phyloP scores from a whole-genome alignment of 2,888 invertebrate genomes.

The Mimumesa dahlbomi region DNA sequence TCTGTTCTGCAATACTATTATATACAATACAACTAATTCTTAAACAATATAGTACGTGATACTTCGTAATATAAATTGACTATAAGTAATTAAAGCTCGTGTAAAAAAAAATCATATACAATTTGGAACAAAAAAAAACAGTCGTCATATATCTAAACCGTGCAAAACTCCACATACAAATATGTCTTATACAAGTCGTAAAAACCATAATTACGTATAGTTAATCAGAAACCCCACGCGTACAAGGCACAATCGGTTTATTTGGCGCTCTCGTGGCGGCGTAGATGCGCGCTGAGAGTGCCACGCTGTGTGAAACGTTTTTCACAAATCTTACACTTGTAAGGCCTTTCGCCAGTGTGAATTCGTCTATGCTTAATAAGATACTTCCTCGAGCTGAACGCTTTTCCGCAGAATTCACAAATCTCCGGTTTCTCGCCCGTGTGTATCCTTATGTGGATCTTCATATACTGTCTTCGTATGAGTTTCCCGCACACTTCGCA shows the following conservation, averaged over 20 bases:
- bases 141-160: too few species aligned
- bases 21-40: not conserved
- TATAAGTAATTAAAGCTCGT: too few species aligned
- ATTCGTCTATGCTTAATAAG: slow-evolving; percentile 67
- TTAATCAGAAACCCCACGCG: too few species aligned
- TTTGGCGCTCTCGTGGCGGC: slow-evolving; percentile 50
- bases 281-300: slow-evolving; percentile 74
- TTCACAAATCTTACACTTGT: slow-evolving; percentile 74
- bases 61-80: too few species aligned
- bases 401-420: slow-evolving; percentile 73
- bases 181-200: not conserved
- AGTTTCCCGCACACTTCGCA: slow-evolving; percentile 79
- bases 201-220: too few species aligned
- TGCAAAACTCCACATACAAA: not conserved
- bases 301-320: slow-evolving; percentile 75
- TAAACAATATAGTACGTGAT: not conserved
- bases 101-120: not conserved
- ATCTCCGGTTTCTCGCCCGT: slow-evolving; percentile 72
- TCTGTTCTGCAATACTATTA: not conserved
- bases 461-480: slow-evolving; percentile 72
- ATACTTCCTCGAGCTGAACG: slow-evolving; percentile 68
- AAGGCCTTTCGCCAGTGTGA: slow-evolving; percentile 72
- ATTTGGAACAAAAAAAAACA: too few species aligned
- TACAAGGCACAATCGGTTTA: slow-evolving; percentile 8
- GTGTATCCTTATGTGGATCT: slow-evolving; percentile 70